Conservation (phyloP, 2,113 vertebrate species). For the Oryzias melastigma region DNA sequence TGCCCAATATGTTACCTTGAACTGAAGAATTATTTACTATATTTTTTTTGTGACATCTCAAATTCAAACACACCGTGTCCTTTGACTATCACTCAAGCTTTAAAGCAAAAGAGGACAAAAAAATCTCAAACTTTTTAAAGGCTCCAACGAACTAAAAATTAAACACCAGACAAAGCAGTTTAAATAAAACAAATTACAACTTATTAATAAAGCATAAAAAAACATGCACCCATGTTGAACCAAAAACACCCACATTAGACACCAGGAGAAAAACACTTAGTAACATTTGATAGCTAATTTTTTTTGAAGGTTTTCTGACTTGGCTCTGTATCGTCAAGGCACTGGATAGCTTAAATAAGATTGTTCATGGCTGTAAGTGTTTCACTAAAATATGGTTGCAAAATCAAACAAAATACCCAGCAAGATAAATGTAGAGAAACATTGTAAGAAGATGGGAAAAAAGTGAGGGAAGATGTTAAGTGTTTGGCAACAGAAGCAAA, state of each 20-base stretch:
- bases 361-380: constrained; percentile 70
- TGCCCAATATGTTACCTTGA: too few species aligned
- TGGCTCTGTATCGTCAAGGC: constrained; percentile 67
- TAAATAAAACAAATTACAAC: constrained; percentile 63
- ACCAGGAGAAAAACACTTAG: constrained; percentile 18
- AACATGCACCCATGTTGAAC: constrained; percentile 57
- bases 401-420: constrained; percentile 35
- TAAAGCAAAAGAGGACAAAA: constrained; percentile 20
- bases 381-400: constrained; percentile 53
- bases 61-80: constrained; percentile 3
- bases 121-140: constrained; percentile 34
- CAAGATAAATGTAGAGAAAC: constrained; percentile 50
- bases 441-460: constrained; percentile 36
- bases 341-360: constrained; percentile 65
- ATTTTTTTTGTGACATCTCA: neutral
- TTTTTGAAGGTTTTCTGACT: constrained; percentile 50
- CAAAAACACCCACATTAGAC: constrained; percentile 25
- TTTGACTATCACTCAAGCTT: constrained; percentile 20
- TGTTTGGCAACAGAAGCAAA: constrained; percentile 29
- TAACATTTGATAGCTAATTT: constrained; percentile 23
- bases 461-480: constrained; percentile 23
- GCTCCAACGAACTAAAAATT: constrained; percentile 32
- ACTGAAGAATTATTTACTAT: neutral
- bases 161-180: constrained; percentile 34
- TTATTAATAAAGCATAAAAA: constrained; percentile 47